Percentiles rank a stretch among this genome's conserved stretches.
These are phyloP conservation scores for Ciona savignyi DNA, from an alignment of 23 tunicate species.

Conservation along the genomic window DNA sequence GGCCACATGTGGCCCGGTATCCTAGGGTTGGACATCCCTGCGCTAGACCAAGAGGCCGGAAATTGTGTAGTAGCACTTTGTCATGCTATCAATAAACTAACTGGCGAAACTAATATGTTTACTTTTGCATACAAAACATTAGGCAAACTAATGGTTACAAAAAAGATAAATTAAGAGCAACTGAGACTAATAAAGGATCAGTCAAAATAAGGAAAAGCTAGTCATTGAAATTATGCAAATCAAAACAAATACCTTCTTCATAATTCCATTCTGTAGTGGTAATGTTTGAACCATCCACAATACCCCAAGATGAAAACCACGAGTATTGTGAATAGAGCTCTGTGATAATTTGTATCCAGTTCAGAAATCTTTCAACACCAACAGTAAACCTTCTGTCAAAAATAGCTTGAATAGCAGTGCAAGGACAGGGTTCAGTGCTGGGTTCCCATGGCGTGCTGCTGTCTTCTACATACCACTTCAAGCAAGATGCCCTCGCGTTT, in stretches of 20 bases:
- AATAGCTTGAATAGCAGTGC: conserved; percentile 7
- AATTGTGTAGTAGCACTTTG: too few species aligned
- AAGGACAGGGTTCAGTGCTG: conserved; percentile 16
- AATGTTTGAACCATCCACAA: neutral
- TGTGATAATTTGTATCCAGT: neutral
- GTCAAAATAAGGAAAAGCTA: too few species aligned
- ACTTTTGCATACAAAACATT: too few species aligned
- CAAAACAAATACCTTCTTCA: neutral
- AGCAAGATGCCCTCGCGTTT: conserved; percentile 19
- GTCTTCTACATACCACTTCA: conserved; percentile 40
- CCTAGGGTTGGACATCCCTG: too few species aligned
- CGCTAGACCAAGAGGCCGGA: too few species aligned
- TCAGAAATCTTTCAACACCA: neutral
- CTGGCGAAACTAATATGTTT: too few species aligned
- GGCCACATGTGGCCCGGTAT: too few species aligned
- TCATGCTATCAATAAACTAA: too few species aligned
- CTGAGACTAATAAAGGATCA: too few species aligned
- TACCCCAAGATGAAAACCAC: neutral
- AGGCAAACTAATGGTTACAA: too few species aligned
- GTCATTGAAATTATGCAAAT: too few species aligned
- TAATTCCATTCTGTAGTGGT: neutral
- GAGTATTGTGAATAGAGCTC: neutral
- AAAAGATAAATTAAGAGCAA: too few species aligned
- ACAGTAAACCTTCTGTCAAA: neutral
- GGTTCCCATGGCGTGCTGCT: neutral